Conservation (phyloP, 2,113 vertebrate species). For the Peromyscus polionotus region DNA sequence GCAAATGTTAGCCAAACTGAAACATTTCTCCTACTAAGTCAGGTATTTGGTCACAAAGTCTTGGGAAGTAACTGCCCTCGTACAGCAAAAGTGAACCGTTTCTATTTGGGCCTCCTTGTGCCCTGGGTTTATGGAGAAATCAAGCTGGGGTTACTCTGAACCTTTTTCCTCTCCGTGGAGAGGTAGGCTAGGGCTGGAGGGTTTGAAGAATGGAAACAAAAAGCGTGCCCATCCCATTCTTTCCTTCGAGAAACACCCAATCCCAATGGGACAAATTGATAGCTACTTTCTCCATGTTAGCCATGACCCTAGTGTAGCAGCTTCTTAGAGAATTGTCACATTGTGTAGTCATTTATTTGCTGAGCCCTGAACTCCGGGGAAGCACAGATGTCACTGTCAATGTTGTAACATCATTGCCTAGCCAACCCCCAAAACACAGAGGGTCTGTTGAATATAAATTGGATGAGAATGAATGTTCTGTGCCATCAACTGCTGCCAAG, state of each 20-base stretch:
- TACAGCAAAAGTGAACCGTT: neutral
- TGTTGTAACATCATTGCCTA: neutral
- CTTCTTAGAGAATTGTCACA: neutral
- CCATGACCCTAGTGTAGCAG: neutral
- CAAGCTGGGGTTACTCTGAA: neutral
- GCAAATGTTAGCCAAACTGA: neutral
- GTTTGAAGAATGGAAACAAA: neutral
- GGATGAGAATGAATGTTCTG: neutral
- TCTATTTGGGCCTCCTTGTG: neutral
- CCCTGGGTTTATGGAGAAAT: neutral
- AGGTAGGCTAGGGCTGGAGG: neutral
- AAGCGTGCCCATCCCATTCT: neutral
- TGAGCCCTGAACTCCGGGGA: constrained; percentile 47
- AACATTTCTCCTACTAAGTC: neutral
- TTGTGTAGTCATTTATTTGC: neutral
- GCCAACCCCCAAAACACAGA: neutral
- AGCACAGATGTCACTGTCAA: neutral
- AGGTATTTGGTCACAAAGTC: neutral
- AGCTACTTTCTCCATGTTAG: neutral
- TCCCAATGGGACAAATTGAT: neutral
- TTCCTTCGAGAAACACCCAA: neutral
- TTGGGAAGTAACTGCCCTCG: neutral
- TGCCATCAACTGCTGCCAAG: neutral
- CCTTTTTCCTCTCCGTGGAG: fast-evolving
- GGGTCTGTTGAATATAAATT: constrained; percentile 33